A percentile compares a stretch with the other conserved stretches of the same genome.
phyloP scores from a whole-genome alignment of 2,113 vertebrate genomes.

The Myiopsitta monachus region DNA sequence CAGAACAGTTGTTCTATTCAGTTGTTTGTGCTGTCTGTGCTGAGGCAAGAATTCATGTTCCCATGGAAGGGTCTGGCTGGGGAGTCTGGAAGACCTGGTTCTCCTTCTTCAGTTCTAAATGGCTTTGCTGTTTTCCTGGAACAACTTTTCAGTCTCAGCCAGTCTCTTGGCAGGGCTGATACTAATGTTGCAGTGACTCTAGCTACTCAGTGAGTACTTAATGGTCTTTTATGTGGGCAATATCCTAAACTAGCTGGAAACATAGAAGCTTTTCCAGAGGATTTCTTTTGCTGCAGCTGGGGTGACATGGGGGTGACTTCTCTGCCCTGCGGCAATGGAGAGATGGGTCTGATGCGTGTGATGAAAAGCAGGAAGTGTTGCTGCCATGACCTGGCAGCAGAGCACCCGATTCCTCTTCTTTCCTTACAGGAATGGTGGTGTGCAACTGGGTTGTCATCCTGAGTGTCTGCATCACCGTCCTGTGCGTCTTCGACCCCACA shows the following conservation, averaged over 20 bases:
- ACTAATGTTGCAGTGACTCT: not conserved
- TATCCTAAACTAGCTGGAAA: not conserved
- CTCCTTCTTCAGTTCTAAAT: not conserved
- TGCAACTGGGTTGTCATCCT: constrained; percentile 99
- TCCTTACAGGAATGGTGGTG: constrained; percentile 87
- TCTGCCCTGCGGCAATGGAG: constrained; percentile 65
- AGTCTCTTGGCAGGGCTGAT: not conserved
- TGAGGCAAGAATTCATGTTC: not conserved
- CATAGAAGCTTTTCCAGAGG: not conserved
- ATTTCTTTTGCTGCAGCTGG: not conserved
- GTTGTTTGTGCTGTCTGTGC: not conserved
- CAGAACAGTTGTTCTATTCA: not conserved
- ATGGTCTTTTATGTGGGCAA: not conserved
- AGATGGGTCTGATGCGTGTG: not conserved
- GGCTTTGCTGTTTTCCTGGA: not conserved
- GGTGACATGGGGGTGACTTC: not conserved
- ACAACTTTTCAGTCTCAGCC: not conserved
- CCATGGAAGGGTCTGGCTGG: not conserved
- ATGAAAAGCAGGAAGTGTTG: not conserved
- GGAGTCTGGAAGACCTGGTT: not conserved
- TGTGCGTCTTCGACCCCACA: constrained; percentile 96
- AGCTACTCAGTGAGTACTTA: not conserved
- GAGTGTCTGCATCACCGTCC: constrained; percentile 94
- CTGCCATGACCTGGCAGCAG: accelerated
- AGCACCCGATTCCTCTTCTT: not conserved